Evolutionary conservation across 2,888 invertebrate genomes (phyloP).

Genomic region (Dolichopus griseipennis): DNA sequence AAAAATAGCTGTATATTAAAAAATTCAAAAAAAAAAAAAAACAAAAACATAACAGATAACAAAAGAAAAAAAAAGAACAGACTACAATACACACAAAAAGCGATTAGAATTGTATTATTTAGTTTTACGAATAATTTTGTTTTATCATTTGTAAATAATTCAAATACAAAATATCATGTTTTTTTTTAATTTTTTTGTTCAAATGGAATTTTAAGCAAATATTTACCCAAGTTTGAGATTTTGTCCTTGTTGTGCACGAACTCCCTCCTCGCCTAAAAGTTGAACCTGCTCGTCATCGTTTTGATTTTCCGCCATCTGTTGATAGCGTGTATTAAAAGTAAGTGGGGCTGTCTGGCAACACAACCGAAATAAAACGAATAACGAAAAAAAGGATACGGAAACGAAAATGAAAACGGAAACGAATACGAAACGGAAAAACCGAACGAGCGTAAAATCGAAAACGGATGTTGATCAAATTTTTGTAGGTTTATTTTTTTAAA

Average conservation of each 20-base stretch:
- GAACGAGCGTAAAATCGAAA: not conserved
- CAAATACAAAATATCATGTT: not conserved
- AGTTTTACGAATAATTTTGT: not conserved
- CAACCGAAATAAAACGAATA: conserved; percentile 44
- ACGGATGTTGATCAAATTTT: not conserved
- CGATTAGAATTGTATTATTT: not conserved
- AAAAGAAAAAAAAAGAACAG: not conserved
- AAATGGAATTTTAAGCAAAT: conserved; percentile 25
- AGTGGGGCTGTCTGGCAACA: conserved; percentile 52
- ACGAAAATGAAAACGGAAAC: not conserved
- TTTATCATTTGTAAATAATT: not conserved
- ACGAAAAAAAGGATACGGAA: not conserved
- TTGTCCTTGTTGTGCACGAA: conserved; percentile 78
- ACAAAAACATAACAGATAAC: not conserved
- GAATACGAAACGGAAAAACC: too few relatives aligned
- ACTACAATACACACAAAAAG: not conserved
- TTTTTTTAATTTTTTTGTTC: conserved; percentile 19
- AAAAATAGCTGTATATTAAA: not conserved
- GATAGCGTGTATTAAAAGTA: conserved; percentile 42
- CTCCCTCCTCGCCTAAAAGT: conserved; percentile 91
- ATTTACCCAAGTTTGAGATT: conserved; percentile 96
- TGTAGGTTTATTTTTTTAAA: not conserved
- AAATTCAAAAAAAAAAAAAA: not conserved
- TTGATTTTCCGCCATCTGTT: conserved; percentile 94
- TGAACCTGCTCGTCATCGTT: conserved; percentile 94